A percentile compares a stretch with the other conserved stretches of the same genome.
phyloP scores from a whole-genome alignment of 2,888 invertebrate genomes.

The Harpagoxenus sublaevis region DNA sequence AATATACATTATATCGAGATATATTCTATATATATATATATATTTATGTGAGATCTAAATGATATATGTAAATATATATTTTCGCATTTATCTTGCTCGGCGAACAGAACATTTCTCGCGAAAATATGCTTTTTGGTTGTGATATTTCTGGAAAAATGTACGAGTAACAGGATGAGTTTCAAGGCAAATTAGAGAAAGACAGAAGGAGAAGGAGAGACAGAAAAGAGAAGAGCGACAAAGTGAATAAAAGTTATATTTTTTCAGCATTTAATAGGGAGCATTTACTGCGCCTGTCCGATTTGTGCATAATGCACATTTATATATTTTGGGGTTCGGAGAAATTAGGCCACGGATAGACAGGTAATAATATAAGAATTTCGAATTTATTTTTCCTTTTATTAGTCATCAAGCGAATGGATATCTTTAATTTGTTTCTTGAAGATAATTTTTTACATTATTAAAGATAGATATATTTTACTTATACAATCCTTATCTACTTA shows the following conservation, averaged over 20 bases:
- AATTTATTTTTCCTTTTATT: slow-evolving; percentile 53
- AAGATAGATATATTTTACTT: not conserved
- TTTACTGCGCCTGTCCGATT: slow-evolving; percentile 66
- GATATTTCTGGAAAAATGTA: slow-evolving; percentile 61
- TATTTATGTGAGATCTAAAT: slow-evolving; percentile 11
- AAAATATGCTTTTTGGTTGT: slow-evolving; percentile 68
- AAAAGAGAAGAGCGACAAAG: slow-evolving; percentile 61
- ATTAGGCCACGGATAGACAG: slow-evolving; percentile 54
- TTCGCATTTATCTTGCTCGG: slow-evolving; percentile 30
- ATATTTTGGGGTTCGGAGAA: slow-evolving; percentile 58
- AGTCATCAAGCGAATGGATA: slow-evolving; percentile 37
- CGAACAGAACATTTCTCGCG: slow-evolving; percentile 68
- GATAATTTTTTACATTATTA: not conserved
- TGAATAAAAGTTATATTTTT: slow-evolving; percentile 82
- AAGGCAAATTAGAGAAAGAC: slow-evolving; percentile 31
- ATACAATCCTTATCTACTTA: slow-evolving; percentile 7
- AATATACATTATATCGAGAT: slow-evolving; percentile 18
- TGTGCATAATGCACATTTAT: slow-evolving; percentile 52
- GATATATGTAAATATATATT: slow-evolving; percentile 33
- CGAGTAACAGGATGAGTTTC: slow-evolving; percentile 38
- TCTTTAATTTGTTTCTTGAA: not conserved
- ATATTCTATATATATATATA: slow-evolving; percentile 4
- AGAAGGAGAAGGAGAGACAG: slow-evolving; percentile 42
- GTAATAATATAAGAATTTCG: slow-evolving; percentile 58
- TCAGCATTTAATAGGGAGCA: slow-evolving; percentile 76